Percentiles rank a stretch among this genome's conserved stretches.
phyloP scores from a whole-genome alignment of 2,113 vertebrate species.

The Triplophysa dalaica region DNA sequence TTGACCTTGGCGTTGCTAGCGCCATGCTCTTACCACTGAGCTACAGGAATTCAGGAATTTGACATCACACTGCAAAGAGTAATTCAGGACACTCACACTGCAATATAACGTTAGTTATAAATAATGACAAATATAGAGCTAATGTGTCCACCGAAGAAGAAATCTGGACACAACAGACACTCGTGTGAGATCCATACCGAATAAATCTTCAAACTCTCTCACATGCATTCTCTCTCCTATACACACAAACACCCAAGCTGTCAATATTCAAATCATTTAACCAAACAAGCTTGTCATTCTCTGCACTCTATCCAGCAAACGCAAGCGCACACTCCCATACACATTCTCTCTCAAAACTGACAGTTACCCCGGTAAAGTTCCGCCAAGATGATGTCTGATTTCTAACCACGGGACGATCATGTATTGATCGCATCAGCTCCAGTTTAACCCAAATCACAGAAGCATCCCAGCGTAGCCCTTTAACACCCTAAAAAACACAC shows the following conservation, averaged over 20 bases:
- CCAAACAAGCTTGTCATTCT: too few relatives aligned
- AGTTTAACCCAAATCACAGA: background rate
- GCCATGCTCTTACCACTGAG: background rate
- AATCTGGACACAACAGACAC: constrained; percentile 15
- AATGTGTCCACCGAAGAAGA: background rate
- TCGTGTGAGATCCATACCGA: background rate
- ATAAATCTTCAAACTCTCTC: background rate
- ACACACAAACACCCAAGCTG: background rate
- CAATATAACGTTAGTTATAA: background rate
- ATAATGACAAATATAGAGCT: constrained; percentile 26
- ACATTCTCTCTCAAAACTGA: constrained; percentile 24
- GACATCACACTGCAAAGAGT: background rate
- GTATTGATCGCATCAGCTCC: background rate
- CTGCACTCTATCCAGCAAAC: background rate
- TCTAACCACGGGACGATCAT: background rate
- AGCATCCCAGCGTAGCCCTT: constrained; percentile 59
- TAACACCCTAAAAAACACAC: constrained; percentile 56
- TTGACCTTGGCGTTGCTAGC: too few relatives aligned
- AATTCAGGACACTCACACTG: constrained; percentile 5
- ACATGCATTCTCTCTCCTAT: too few relatives aligned
- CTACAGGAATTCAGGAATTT: background rate
- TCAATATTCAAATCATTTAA: background rate
- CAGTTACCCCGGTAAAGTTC: background rate
- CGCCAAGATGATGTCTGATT: background rate
- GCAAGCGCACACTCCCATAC: constrained; percentile 59